These are phyloP conservation scores for Oxystoma pomonae DNA, from an alignment of 2,888 invertebrate species.

Conservation along the genomic window DNA sequence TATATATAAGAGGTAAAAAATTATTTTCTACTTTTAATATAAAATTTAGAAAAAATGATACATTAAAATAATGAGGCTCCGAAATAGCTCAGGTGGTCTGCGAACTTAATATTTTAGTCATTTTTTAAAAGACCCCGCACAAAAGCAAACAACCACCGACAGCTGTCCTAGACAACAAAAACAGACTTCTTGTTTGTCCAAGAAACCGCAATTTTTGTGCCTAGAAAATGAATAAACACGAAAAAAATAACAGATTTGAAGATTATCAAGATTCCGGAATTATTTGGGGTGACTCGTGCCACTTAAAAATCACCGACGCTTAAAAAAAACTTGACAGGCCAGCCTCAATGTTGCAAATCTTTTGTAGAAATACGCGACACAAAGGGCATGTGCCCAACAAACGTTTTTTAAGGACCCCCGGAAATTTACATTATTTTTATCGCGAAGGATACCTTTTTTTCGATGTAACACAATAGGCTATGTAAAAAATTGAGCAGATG, in stretches of 20 bases:
- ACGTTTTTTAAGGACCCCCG: not conserved
- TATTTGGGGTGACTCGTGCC: slow-evolving; percentile 26
- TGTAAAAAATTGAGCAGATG: not conserved
- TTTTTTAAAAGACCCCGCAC: not conserved
- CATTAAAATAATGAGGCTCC: not conserved
- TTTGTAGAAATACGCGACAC: not conserved
- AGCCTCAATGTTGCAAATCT: not conserved
- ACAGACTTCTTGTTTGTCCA: not conserved
- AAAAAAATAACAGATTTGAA: not conserved
- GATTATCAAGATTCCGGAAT: not conserved
- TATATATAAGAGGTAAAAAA: too few species aligned
- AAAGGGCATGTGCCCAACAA: not conserved
- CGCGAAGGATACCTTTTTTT: not conserved
- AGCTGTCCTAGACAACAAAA: not conserved
- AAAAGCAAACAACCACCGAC: not conserved
- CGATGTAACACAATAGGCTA: not conserved
- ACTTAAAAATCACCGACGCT: slow-evolving; percentile 31
- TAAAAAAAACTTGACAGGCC: slow-evolving; percentile 23
- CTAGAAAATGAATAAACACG: not conserved
- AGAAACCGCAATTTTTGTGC: slow-evolving; percentile 1
- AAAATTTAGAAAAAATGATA: not conserved
- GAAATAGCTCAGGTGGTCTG: not conserved
- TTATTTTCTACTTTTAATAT: too few species aligned
- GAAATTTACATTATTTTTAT: not conserved
- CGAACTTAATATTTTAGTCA: not conserved